Base-by-base conservation (phyloP, 1,140 invertebrate genomes). In the Saccostrea glomerata region DNA sequence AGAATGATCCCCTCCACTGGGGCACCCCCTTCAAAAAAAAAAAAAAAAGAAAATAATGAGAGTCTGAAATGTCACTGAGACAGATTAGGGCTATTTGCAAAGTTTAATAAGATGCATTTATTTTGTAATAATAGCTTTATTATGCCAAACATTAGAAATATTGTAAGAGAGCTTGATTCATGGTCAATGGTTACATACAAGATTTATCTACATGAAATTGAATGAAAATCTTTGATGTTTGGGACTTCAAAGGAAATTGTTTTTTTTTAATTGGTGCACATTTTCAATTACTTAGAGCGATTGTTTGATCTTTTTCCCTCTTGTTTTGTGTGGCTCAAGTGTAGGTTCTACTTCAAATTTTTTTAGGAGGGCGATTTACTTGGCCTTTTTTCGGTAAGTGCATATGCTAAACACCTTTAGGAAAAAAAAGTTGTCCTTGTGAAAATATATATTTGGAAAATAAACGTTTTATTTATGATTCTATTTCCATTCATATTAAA, bases 141-240 rank as follows among this genome's bases (percentile, higher is more conserved):
- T 77, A 77, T 25, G 70, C 70, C 25, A 77, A 77, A 77, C 70
- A 77, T 77, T 77, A 36, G 70, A 77, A 77, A 77, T 77, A 77
- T 77, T 77, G 70, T 77, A 77, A 77, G 70, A 77, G 70, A 77
- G 25, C 30, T 77, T 77, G 70, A 77, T 77, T 77, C 70, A 77
- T 77, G 70, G 70, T 77, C 70, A 77, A 17, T 77, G 70, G 25
- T 30, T 77, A 77, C 70, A 77, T 77, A 77, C 70, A 77, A 77
- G 70, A 77, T 77, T 77, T 77, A 77, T 77, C 70, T 77, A 77
- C 70, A 77, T 77, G 70, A 77, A 77, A 77, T 77, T 77, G 70
- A 77, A 77, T 25, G 70, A 77, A 77, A 30, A 30, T 77, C 70
- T 77, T 77, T 77, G 70, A 77, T 77, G 70, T 77, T 36, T 9